Base-by-base conservation (phyloP, 2,113 vertebrate species). In the Datnioides undecimradiatus region DNA sequence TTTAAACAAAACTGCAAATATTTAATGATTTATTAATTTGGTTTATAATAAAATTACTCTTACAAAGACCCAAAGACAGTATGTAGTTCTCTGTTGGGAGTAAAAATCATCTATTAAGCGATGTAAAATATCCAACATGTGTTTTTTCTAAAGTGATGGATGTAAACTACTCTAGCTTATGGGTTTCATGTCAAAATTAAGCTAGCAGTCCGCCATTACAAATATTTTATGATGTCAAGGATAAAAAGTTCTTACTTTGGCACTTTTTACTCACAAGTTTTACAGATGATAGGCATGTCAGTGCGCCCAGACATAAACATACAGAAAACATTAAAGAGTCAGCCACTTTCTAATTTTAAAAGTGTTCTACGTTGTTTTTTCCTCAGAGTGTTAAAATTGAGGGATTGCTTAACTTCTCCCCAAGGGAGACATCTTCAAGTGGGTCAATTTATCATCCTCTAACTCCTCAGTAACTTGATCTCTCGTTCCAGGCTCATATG, bases 401-500 rank as follows among this genome's bases (percentile, higher is more conserved):
- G 25, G 10, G 19, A 23, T 55, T 33, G 38, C 36, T n/a, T 21
- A 1, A 25, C 48, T 25, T 55, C 17, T n/a, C 10, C 14, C 11
- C 19, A 34, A 17, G 33, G 49, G 64, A 0, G 14, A 34, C 21
- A 40, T 49, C 68, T 79, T 71, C 14, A 62, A 29, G 17, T 6
- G 41, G 14, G 9, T 0, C n/a, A 19, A 27, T 31, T 68, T 72
- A 40, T 62, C 4, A 14, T 5, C 31, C 17, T 54, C 6, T 48
- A 21, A 29, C 2, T n/a, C 21, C 16, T 43, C 17, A n/a, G 1
- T 40, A 6, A 45, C 38, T 40, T 40, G 8, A 16, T 36, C 13
- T 54, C 31, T 60, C 33, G n/a, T 17, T 33, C 0, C 67, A 95
- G 95, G 94, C 31, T 91, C 91, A 0, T 95, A 76, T 16, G 92